Evolutionary conservation across 1,140 invertebrate species (phyloP).

Genomic region (Paramacrobiotus metropolitanus): DNA sequence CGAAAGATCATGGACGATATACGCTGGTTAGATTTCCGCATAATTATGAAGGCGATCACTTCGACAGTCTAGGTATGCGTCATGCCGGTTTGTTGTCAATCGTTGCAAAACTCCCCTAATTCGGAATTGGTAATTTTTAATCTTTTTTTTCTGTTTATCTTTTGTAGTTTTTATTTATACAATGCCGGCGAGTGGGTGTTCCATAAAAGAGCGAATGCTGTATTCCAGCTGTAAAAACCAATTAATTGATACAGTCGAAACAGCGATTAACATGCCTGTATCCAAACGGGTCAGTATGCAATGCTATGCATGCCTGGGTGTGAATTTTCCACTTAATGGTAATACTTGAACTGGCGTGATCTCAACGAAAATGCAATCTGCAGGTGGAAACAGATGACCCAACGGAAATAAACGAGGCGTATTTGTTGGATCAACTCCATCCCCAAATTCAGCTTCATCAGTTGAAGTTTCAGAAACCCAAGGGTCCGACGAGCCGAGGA

Average conservation of each 20-base stretch:
- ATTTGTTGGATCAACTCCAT: slow-evolving; percentile 72
- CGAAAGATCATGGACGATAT: slow-evolving; percentile 59
- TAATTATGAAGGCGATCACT: slow-evolving; percentile 66
- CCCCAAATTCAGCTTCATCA: slow-evolving; percentile 68
- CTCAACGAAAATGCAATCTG: no score
- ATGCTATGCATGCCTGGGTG: no score
- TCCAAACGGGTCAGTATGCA: slow-evolving; percentile 49
- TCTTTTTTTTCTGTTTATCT: slow-evolving; percentile 13
- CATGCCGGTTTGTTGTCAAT: not conserved
- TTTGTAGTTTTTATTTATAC: slow-evolving; percentile 84
- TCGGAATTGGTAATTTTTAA: not conserved
- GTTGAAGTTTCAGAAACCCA: slow-evolving; percentile 79
- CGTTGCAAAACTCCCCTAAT: not conserved
- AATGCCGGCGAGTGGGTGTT: slow-evolving; percentile 78
- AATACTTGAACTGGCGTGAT: no score
- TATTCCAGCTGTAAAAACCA: slow-evolving; percentile 87
- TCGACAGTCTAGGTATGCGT: slow-evolving; percentile 47
- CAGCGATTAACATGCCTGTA: slow-evolving; percentile 37
- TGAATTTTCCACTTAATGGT: no score
- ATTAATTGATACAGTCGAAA: slow-evolving; percentile 49
- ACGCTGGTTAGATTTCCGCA: slow-evolving; percentile 76
- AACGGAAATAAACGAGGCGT: slow-evolving; percentile 64
- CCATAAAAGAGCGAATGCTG: slow-evolving; percentile 87
- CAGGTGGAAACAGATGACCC: slow-evolving; percentile 78
- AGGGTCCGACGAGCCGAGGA: slow-evolving; percentile 67